Percentiles rank a stretch among this genome's conserved stretches.
These are phyloP conservation scores for roundworm (Caenorhabditis elegans) DNA, from an alignment of 1,140 invertebrate species.

Conservation along the genomic window DNA sequence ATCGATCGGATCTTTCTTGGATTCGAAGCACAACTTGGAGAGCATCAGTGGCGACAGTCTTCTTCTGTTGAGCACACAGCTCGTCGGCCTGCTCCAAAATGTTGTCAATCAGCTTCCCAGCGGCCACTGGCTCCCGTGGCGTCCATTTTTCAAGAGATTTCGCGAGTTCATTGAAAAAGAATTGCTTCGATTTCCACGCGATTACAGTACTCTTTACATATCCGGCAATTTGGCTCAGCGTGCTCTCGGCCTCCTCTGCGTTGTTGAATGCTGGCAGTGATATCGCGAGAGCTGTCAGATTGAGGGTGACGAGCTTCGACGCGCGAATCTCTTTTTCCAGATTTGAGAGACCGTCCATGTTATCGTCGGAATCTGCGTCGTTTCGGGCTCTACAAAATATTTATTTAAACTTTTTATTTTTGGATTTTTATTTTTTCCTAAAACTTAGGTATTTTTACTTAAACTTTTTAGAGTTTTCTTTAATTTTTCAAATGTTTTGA, in stretches of 20 bases:
- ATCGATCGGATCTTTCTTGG: neutral
- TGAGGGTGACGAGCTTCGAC: neutral
- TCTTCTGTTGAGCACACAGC: conserved; percentile 7
- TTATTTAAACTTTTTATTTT: too few relatives aligned
- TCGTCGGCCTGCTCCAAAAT: conserved; percentile 17
- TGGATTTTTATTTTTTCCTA: too few relatives aligned
- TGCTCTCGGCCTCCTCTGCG: neutral
- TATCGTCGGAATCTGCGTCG: neutral
- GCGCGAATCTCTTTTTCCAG: conserved; percentile 16
- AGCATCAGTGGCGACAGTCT: conserved; percentile 20
- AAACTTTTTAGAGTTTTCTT: too few relatives aligned
- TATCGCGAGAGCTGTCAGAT: conserved; percentile 4
- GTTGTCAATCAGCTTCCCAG: neutral
- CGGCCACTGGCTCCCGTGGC: neutral
- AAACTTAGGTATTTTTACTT: too few relatives aligned
- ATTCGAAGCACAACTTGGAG: neutral
- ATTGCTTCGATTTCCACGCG: conserved; percentile 16
- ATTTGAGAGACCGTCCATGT: conserved; percentile 20
- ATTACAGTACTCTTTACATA: neutral
- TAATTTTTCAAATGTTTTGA: too few relatives aligned
- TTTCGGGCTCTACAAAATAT: neutral
- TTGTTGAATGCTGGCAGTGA: neutral
- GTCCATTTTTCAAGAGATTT: neutral
- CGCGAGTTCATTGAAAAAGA: neutral
- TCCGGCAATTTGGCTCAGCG: neutral